Conservation (phyloP, 2,113 vertebrate genomes). For the Bagarius yarrelli region DNA sequence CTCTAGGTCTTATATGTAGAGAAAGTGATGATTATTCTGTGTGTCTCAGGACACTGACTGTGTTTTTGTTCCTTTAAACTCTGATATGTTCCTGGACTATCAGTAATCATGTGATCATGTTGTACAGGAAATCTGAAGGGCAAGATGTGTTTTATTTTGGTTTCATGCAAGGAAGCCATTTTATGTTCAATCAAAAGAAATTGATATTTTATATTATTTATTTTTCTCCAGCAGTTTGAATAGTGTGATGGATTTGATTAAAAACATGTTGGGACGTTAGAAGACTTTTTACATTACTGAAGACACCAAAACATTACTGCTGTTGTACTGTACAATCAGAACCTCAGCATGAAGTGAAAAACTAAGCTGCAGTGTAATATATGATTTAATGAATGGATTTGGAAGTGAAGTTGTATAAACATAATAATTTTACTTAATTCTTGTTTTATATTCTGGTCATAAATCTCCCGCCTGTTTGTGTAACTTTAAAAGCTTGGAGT, state of each 20-base stretch:
- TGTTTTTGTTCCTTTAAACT: background rate
- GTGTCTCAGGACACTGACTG: background rate
- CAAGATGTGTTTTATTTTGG: background rate
- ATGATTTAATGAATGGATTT: background rate
- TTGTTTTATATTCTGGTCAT: background rate
- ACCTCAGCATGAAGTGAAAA: background rate
- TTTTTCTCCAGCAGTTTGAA: background rate
- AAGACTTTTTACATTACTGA: background rate
- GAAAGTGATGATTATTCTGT: background rate
- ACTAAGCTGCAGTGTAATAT: background rate
- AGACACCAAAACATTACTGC: background rate
- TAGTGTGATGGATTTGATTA: background rate
- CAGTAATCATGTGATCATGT: background rate
- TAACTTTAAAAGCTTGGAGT: background rate
- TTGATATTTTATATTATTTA: background rate
- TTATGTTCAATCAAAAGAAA: background rate
- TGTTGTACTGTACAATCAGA: background rate
- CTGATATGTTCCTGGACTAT: background rate
- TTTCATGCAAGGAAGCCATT: background rate
- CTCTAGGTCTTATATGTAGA: background rate
- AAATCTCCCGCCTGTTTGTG: background rate
- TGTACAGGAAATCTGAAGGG: background rate
- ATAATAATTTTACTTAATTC: background rate
- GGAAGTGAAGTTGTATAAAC: background rate
- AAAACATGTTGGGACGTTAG: background rate